Evolutionary conservation across 64 coral and sea anemone genomes (phyloP).

Genomic region (Pachyseris speciosa): DNA sequence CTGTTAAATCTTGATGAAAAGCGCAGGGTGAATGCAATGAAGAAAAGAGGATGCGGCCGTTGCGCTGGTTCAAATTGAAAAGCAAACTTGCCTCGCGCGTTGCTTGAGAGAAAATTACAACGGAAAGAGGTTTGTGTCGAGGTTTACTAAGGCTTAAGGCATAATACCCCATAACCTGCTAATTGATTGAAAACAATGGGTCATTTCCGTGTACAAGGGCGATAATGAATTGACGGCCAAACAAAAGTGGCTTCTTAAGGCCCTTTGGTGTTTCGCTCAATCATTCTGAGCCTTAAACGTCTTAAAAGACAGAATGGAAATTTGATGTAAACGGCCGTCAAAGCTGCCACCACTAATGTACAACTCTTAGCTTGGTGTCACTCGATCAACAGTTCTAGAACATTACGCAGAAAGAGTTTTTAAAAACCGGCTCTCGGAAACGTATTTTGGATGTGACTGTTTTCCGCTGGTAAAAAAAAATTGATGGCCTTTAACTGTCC

Average conservation of each 20-base stretch:
- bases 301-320: not conserved
- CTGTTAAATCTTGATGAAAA: not conserved
- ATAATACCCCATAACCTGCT: not conserved
- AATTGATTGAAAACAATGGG: constrained; percentile 12
- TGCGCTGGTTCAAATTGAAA: not conserved
- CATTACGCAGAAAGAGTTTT: not conserved
- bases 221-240: constrained; percentile 12
- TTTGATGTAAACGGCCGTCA: not conserved
- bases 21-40: not conserved
- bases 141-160: constrained; percentile 13
- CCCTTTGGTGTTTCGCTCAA: not conserved
- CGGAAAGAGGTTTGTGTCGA: not conserved
- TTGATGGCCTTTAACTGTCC: no score
- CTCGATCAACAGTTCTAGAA: not conserved
- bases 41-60: not conserved
- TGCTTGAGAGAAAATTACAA: not conserved
- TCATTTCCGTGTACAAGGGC: not conserved
- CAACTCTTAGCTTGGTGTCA: not conserved
- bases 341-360: not conserved
- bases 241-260: not conserved
- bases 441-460: not conserved
- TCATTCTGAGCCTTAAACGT: not conserved
- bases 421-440: no score
- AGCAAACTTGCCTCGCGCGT: not conserved
- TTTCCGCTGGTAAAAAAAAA: no score